phyloP scores from a whole-genome alignment of 2,113 vertebrate species.

The Vulpes lagopus region DNA sequence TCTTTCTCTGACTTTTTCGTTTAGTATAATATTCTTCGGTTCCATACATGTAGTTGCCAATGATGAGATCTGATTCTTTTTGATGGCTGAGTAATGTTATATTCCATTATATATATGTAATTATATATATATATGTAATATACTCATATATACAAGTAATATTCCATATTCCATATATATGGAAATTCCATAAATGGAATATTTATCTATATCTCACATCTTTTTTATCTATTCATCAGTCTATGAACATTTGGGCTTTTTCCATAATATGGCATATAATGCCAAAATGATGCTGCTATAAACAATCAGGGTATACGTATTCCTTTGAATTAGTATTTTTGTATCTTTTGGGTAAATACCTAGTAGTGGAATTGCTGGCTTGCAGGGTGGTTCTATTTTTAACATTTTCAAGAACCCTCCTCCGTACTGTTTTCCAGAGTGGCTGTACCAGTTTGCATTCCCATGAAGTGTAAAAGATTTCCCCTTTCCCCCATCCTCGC shows the following conservation, averaged over 20 bases:
- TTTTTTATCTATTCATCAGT: not conserved
- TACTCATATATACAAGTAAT: too few species aligned
- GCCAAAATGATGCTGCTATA: not conserved
- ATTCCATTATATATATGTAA: not conserved
- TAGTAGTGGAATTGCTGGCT: not conserved
- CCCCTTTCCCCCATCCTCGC: not conserved
- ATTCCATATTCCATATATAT: too few species aligned
- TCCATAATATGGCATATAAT: not conserved
- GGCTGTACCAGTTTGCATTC: not conserved
- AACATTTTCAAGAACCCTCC: not conserved
- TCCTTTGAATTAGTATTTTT: not conserved
- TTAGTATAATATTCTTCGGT: not conserved
- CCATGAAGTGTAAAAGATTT: not conserved
- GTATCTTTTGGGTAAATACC: not conserved
- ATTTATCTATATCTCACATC: not conserved
- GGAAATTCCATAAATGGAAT: too few species aligned
- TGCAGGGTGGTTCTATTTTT: not conserved
- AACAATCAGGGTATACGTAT: not conserved
- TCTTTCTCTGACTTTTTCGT: not conserved
- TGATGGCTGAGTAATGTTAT: not conserved
- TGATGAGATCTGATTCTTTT: not conserved
- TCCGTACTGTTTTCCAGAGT: not conserved
- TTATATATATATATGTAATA: not conserved
- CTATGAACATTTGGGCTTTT: not conserved
- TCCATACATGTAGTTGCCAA: not conserved